Evolutionary conservation across 2,888 invertebrate genomes (phyloP).

Genomic region (Oscheius sp.): DNA sequence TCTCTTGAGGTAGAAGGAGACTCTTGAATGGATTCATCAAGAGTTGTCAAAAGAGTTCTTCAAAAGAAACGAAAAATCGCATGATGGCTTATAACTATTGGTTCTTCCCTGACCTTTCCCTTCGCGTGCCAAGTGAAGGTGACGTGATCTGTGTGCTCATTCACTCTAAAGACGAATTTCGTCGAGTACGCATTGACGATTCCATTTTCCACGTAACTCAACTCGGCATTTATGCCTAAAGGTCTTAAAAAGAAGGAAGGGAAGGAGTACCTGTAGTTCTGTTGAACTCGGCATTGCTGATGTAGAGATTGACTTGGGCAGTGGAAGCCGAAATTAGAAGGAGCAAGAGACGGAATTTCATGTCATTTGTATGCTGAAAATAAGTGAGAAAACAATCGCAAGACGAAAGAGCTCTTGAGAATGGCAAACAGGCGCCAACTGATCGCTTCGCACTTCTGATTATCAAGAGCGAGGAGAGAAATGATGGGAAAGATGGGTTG

Average conservation of each 20-base stretch:
- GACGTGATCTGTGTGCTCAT: slow-evolving; percentile 58
- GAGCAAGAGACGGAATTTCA: slow-evolving; percentile 1
- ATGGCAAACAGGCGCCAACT: slow-evolving; percentile 22
- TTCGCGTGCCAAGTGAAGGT: slow-evolving; percentile 64
- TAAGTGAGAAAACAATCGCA: slow-evolving; percentile 28
- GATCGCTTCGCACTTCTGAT: slow-evolving; percentile 25
- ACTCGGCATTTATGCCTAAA: slow-evolving; percentile 64
- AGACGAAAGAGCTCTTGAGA: slow-evolving; percentile 19
- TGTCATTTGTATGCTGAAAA: slow-evolving; percentile 10
- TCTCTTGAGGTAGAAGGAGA: slow-evolving; percentile 3
- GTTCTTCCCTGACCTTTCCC: slow-evolving; percentile 42
- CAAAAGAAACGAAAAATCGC: not conserved
- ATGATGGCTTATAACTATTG: too few relatives aligned
- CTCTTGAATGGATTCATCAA: slow-evolving; percentile 10
- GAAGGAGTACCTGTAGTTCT: slow-evolving; percentile 66
- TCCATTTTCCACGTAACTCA: slow-evolving; percentile 66
- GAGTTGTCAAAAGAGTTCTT: not conserved
- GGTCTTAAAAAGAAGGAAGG: not conserved
- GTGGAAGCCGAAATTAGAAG: not conserved
- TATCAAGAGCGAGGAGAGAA: slow-evolving; percentile 9
- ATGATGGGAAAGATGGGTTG: slow-evolving; percentile 27
- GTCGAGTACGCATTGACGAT: slow-evolving; percentile 63
- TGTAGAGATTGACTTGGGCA: slow-evolving; percentile 61
- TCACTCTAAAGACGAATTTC: slow-evolving; percentile 64
- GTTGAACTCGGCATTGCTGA: slow-evolving; percentile 66